Conservation (phyloP, 2,888 invertebrate species). For the Cephus runcator region DNA sequence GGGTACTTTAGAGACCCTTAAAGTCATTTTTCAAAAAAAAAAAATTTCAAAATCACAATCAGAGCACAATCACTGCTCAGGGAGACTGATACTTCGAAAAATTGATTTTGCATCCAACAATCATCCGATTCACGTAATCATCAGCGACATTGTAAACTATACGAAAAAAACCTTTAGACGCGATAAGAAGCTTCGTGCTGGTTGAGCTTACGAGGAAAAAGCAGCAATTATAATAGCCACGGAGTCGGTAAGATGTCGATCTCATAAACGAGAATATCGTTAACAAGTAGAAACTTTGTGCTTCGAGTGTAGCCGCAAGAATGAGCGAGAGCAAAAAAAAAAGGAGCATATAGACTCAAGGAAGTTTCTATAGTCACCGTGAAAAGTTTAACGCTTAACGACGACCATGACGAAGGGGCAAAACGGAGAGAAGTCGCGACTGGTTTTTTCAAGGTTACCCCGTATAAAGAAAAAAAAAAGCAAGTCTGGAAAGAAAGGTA, state of each 20-base stretch:
- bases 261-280: background rate
- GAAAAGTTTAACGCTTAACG: background rate
- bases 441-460: background rate
- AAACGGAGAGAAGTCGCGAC: too few relatives aligned
- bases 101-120: too few relatives aligned
- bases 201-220: background rate
- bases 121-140: too few relatives aligned
- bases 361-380: background rate
- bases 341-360: background rate
- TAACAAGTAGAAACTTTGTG: background rate
- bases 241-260: background rate
- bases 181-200: too few relatives aligned
- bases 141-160: too few relatives aligned
- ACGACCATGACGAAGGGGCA: background rate
- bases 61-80: too few relatives aligned
- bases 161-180: too few relatives aligned
- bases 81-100: too few relatives aligned
- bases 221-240: background rate
- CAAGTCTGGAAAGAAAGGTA: background rate
- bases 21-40: too few relatives aligned
- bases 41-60: background rate
- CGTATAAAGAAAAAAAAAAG: background rate
- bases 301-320: background rate
- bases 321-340: background rate
- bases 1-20: too few relatives aligned